Evolutionary conservation across 1,140 invertebrate species (phyloP).

Genomic region (Procambarus virginalis): DNA sequence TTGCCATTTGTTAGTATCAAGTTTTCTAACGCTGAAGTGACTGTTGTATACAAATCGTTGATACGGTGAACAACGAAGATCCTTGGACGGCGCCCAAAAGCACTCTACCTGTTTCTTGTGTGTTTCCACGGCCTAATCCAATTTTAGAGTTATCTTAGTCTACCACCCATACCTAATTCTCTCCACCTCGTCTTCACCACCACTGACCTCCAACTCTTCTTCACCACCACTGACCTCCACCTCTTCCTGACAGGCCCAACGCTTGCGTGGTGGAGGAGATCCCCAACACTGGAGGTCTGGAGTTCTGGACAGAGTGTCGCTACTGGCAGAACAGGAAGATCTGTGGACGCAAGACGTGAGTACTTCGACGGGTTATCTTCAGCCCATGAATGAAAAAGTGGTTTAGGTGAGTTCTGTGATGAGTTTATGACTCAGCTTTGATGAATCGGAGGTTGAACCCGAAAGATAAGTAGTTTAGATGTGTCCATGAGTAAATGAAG

Average conservation of each 20-base stretch:
- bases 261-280: conserved; percentile 77
- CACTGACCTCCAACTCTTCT: not conserved
- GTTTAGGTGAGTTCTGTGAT: not conserved
- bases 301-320: conserved; percentile 77
- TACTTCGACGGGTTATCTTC: not conserved
- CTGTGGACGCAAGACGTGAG: conserved; percentile 76
- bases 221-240: not conserved
- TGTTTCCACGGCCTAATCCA: too few relatives aligned
- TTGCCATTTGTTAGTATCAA: too few relatives aligned
- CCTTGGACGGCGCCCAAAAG: too few relatives aligned
- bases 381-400: not conserved
- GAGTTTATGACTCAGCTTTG: not conserved
- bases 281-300: conserved; percentile 73
- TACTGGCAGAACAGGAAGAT: conserved; percentile 76
- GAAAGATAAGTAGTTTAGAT: too few relatives aligned
- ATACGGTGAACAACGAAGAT: too few relatives aligned
- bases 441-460: too few relatives aligned
- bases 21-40: too few relatives aligned
- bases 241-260: conserved; percentile 73
- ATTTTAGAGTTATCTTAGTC: too few relatives aligned
- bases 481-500: too few relatives aligned
- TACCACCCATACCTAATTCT: too few relatives aligned
- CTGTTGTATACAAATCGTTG: too few relatives aligned
- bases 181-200: not conserved
- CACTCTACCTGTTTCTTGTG: too few relatives aligned